Evolutionary conservation across 2,888 invertebrate genomes (phyloP).

Genomic region (Allacma fusca): DNA sequence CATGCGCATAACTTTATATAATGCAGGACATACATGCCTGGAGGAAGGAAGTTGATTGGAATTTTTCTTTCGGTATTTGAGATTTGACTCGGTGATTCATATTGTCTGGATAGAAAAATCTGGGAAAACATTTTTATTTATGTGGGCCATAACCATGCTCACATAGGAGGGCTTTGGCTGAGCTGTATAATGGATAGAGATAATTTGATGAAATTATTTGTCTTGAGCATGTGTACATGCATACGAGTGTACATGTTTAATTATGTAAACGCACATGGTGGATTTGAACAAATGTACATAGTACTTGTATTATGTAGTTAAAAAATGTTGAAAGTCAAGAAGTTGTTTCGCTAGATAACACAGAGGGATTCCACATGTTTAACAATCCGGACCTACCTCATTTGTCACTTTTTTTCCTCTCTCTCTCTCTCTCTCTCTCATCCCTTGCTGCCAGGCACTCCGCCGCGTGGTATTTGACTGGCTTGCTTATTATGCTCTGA

Average conservation of each 20-base stretch:
- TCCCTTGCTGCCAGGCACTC: not conserved
- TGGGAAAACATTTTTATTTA: constrained; percentile 10
- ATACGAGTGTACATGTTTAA: not conserved
- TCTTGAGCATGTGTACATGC: not conserved
- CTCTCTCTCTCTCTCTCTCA: not conserved
- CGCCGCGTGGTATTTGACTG: constrained; percentile 12
- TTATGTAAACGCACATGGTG: too few species aligned
- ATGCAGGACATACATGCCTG: too few species aligned
- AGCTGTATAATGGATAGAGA: not conserved
- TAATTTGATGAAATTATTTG: constrained; percentile 20
- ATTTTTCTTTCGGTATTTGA: constrained; percentile 9
- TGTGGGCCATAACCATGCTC: not conserved
- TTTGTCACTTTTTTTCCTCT: not conserved
- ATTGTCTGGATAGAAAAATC: not conserved
- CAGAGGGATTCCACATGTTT: constrained; percentile 2
- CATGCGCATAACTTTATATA: too few species aligned
- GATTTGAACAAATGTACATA: not conserved
- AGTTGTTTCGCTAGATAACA: constrained; percentile 1
- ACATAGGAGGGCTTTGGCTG: not conserved
- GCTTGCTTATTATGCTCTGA: not conserved
- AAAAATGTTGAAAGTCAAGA: not conserved
- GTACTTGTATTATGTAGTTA: not conserved
- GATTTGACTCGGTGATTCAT: constrained; percentile 25
- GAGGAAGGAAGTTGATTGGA: constrained; percentile 11
- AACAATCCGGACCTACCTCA: constrained; percentile 13